A percentile compares a stretch with the other conserved stretches of the same genome.
These are phyloP conservation scores for Doris montereyensis DNA, from an alignment of 2,888 invertebrate species.

Conservation along the genomic window DNA sequence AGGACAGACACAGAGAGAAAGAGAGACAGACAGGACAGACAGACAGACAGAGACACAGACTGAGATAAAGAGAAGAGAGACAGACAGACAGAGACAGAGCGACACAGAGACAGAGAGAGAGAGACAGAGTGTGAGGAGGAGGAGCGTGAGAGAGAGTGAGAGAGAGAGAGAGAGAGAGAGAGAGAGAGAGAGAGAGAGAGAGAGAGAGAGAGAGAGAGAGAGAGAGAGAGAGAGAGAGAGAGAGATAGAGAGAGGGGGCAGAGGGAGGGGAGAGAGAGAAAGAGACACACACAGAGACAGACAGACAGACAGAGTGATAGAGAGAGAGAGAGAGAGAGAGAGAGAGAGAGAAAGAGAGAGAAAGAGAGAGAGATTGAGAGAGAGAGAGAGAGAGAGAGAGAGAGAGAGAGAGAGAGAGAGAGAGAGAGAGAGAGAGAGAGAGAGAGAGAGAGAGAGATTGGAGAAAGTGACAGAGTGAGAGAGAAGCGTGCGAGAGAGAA, in stretches of 20 bases:
- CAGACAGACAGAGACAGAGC: too few species aligned
- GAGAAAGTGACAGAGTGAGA: too few species aligned
- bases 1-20: too few species aligned
- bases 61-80: not conserved
- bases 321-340: not conserved
- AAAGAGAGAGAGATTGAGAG: too few species aligned
- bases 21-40: too few species aligned
- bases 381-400: not conserved
- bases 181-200: too few species aligned
- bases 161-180: too few species aligned
- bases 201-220: slow-evolving; percentile 5
- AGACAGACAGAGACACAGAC: not conserved
- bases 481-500: too few species aligned
- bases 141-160: not conserved
- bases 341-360: slow-evolving; percentile 6
- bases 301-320: too few species aligned
- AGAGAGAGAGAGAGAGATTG: too few species aligned
- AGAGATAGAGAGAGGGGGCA: not conserved
- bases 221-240: not conserved
- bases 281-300: not conserved
- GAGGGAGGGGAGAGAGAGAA: not conserved
- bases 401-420: slow-evolving; percentile 4
- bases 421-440: not conserved
- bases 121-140: too few species aligned
- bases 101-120: too few species aligned